These are phyloP conservation scores for Erythrolamprus reginae DNA, from an alignment of 2,113 vertebrate genomes.

Conservation along the genomic window DNA sequence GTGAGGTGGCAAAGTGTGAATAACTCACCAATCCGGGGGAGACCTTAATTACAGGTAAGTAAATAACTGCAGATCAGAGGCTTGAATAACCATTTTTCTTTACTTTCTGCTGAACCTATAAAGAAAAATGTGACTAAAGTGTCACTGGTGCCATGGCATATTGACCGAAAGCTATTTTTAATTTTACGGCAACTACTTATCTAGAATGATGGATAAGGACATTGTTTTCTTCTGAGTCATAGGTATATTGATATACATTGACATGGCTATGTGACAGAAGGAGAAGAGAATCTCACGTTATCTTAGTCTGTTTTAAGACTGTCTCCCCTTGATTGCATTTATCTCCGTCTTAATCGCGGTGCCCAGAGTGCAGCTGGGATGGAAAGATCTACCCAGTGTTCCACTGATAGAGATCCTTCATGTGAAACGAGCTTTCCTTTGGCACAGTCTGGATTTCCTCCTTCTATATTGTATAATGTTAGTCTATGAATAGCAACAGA, in stretches of 20 bases:
- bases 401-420: not conserved
- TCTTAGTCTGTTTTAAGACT: slow-evolving; percentile 69
- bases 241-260: slow-evolving; percentile 60
- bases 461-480: not conserved
- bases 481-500: not conserved
- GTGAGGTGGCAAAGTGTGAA: not conserved
- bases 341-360: slow-evolving; percentile 54
- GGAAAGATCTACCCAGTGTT: slow-evolving; percentile 1
- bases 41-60: not conserved
- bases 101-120: slow-evolving; percentile 27
- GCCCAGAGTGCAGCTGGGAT: not conserved
- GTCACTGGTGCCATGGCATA: slow-evolving; percentile 35
- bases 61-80: not conserved
- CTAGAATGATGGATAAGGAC: slow-evolving; percentile 65
- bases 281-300: slow-evolving; percentile 61
- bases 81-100: not conserved
- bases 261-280: slow-evolving; percentile 67
- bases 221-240: slow-evolving; percentile 69
- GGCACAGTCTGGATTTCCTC: not conserved
- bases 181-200: slow-evolving; percentile 66
- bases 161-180: slow-evolving; percentile 57
- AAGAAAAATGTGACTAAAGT: slow-evolving; percentile 15
- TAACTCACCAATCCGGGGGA: not conserved
- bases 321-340: slow-evolving; percentile 57
- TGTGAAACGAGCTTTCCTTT: not conserved